Base-by-base conservation (phyloP, 2,797 vertebrate genomes). In the Euthynnus affinis region DNA sequence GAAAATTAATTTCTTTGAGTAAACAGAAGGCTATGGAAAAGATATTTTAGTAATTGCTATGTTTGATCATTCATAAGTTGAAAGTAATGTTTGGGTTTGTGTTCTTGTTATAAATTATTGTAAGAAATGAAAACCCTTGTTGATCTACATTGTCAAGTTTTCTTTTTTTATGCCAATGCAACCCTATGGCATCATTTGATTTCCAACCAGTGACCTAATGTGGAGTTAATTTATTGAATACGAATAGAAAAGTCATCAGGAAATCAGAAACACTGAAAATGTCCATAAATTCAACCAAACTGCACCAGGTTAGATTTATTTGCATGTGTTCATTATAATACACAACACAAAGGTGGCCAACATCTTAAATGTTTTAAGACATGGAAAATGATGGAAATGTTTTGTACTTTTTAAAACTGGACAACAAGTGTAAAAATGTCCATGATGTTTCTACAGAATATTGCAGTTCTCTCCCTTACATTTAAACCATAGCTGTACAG, bases 141-240 rank as follows among this genome's bases (percentile, higher is more conserved):
- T 17, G 15, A 74, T 29, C 29, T 37, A 9, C 14, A 49, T 64
- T 32, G 40, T 40, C 2, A 20, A 20, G 27, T 52, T 18, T 10
- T 23, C 0, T 58, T 70, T 65, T 65, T 59, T 5, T 74, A 23
- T 68, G 22, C 29, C 57, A 65, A 18, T 42, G 7, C 40, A 23
- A 25, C 32, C 40, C 23, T 58, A 4, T 23, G 14, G 51, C 34
- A 57, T 48, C 2, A 58, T 57, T 44, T 62, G 13, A 69, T 51
- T 64, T 75, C n/a, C n/a, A 58, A 14, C 22, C 5, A 27, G 23
- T 72, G 23, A 55, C 63, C 55, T 71, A 53, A 9, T 72, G 72
- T 18, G 20, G 10, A 51, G 7, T 52, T 52, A 29, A 55, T 57
- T 37, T 23, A 71, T 48, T 72, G 40, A 70, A 56, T 60, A 17